These are phyloP conservation scores for Volucella inanis DNA, from an alignment of 2,888 invertebrate genomes.

Conservation along the genomic window DNA sequence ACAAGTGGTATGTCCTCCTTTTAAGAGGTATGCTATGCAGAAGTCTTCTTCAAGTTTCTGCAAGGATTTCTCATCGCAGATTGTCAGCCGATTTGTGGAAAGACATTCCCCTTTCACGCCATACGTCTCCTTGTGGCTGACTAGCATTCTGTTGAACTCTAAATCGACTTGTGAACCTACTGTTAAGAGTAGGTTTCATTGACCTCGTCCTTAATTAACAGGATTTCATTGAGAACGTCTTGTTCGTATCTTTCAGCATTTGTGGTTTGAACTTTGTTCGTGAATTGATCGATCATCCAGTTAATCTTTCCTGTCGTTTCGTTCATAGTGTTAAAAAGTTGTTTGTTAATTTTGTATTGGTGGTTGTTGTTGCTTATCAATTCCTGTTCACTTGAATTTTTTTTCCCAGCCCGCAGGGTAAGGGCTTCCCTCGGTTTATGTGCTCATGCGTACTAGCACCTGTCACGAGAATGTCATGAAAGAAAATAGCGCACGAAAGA, in stretches of 20 bases:
- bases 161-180: not conserved
- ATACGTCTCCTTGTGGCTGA: not conserved
- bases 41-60: constrained; percentile 6
- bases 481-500: constrained; percentile 37
- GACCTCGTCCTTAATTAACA: constrained; percentile 52
- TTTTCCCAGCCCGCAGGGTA: too few relatives aligned
- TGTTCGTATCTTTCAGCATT: constrained; percentile 6
- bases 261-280: not conserved
- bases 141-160: constrained; percentile 6
- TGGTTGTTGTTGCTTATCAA: too few relatives aligned
- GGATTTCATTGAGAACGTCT: constrained; percentile 30
- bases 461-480: constrained; percentile 51
- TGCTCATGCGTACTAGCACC: constrained; percentile 15
- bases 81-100: not conserved
- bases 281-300: not conserved
- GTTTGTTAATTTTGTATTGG: too few relatives aligned
- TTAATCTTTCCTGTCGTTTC: not conserved
- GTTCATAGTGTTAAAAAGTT: not conserved
- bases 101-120: not conserved
- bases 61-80: constrained; percentile 22
- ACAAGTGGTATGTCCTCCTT: not conserved
- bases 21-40: constrained; percentile 2
- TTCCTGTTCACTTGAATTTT: too few relatives aligned
- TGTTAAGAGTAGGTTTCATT: constrained; percentile 34
- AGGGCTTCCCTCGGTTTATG: too few relatives aligned